Conservation (phyloP, 2,888 invertebrate species). For the Aporophyla nigra region DNA sequence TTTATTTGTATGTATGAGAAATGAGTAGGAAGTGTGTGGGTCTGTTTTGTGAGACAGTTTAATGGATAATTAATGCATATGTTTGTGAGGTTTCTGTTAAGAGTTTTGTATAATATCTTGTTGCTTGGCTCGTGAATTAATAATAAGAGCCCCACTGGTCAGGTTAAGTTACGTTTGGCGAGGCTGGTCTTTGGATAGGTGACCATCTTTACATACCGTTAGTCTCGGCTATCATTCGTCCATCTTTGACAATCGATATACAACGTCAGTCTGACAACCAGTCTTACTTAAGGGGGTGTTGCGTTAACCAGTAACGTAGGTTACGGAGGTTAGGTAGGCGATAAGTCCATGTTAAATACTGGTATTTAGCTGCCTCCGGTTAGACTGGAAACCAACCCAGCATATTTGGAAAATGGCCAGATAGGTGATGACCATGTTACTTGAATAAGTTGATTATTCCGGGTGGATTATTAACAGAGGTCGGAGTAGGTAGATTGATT, state of each 20-base stretch:
- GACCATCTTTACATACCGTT: too few species aligned
- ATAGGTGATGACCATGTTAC: too few species aligned
- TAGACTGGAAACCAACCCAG: background rate
- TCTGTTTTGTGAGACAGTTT: background rate
- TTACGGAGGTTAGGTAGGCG: background rate
- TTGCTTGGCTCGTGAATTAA: background rate
- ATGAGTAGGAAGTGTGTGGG: slow-evolving; percentile 11
- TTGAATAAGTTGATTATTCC: too few species aligned
- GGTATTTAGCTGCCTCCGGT: background rate
- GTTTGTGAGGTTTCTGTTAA: background rate
- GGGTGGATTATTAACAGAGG: too few species aligned
- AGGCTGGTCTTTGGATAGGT: background rate
- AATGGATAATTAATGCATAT: slow-evolving; percentile 17
- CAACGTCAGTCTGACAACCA: background rate
- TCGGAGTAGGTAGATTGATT: too few species aligned
- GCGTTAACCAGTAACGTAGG: background rate
- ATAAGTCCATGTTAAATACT: background rate
- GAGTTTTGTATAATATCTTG: background rate
- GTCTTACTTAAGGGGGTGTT: too few species aligned
- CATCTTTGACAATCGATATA: background rate
- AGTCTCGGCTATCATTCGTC: too few species aligned
- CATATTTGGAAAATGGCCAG: background rate
- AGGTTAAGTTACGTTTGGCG: background rate
- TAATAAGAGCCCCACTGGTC: background rate
- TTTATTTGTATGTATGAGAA: slow-evolving; percentile 1